phyloP scores from a whole-genome alignment of 2,113 vertebrate species.

The Aix galericulata region DNA sequence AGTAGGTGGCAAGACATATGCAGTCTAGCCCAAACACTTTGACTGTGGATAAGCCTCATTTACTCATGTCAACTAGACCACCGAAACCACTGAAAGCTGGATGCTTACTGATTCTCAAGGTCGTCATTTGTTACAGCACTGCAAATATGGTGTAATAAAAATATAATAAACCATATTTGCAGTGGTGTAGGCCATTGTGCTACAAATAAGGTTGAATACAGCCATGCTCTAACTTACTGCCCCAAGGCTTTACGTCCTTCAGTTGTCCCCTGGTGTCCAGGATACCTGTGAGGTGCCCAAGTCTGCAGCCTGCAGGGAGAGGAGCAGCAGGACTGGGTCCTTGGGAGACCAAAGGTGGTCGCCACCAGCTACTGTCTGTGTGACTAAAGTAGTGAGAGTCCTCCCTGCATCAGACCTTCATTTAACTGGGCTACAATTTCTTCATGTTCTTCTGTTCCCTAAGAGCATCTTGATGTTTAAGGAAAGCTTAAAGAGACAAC shows the following conservation, averaged over 20 bases:
- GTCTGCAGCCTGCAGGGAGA: fast-evolving
- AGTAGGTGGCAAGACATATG: background rate
- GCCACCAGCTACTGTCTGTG: fast-evolving
- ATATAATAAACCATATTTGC: too few species aligned
- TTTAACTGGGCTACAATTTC: background rate
- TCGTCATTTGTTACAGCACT: background rate
- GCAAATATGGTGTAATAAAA: background rate
- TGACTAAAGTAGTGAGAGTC: background rate
- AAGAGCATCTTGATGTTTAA: background rate
- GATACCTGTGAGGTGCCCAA: background rate
- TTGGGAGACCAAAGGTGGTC: background rate
- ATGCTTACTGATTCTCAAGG: background rate
- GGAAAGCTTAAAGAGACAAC: background rate
- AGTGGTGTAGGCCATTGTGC: background rate
- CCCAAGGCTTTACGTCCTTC: background rate
- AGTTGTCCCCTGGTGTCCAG: background rate
- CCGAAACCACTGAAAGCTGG: background rate
- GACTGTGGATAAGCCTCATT: background rate
- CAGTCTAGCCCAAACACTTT: background rate
- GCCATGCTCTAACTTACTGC: background rate
- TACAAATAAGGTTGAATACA: background rate
- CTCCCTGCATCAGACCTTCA: background rate
- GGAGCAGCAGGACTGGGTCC: background rate
- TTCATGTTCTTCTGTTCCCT: background rate
- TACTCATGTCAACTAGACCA: background rate